phyloP scores from a whole-genome alignment of 2,113 vertebrate species.

The Aviceda subcristata region DNA sequence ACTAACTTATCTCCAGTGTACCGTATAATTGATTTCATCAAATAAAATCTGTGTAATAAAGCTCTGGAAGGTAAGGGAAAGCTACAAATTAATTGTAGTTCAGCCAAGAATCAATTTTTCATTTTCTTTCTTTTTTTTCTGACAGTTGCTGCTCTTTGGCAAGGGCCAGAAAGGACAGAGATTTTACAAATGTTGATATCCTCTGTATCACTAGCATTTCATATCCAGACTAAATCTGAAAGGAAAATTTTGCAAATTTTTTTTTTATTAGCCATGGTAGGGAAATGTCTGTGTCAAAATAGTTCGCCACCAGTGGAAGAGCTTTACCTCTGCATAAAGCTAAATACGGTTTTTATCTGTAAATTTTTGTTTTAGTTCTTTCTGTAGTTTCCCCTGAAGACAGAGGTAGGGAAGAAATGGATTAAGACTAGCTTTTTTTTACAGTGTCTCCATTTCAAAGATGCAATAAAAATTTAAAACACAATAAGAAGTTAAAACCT shows the following conservation, averaged over 20 bases:
- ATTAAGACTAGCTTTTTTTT: neutral
- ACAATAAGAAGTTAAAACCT: neutral
- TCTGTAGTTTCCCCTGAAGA: neutral
- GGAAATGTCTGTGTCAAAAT: neutral
- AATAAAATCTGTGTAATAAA: neutral
- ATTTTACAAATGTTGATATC: neutral
- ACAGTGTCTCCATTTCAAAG: neutral
- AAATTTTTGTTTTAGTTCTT: neutral
- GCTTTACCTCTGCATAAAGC: neutral
- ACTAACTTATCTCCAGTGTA: neutral
- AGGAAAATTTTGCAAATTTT: neutral
- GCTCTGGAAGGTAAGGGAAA: neutral
- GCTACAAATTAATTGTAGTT: neutral
- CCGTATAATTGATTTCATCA: neutral
- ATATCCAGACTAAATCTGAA: neutral
- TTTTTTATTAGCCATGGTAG: neutral
- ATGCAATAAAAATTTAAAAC: neutral
- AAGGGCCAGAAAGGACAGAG: neutral
- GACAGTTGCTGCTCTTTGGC: neutral
- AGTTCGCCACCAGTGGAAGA: neutral
- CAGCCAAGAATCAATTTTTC: neutral
- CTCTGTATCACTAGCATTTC: neutral
- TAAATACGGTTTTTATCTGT: neutral
- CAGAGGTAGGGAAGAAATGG: neutral
- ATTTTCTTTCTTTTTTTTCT: neutral